Percentiles rank a stretch among this genome's conserved stretches.
These are phyloP conservation scores for Trachelus stipa DNA, from an alignment of 2,888 invertebrate species.

Conservation along the genomic window DNA sequence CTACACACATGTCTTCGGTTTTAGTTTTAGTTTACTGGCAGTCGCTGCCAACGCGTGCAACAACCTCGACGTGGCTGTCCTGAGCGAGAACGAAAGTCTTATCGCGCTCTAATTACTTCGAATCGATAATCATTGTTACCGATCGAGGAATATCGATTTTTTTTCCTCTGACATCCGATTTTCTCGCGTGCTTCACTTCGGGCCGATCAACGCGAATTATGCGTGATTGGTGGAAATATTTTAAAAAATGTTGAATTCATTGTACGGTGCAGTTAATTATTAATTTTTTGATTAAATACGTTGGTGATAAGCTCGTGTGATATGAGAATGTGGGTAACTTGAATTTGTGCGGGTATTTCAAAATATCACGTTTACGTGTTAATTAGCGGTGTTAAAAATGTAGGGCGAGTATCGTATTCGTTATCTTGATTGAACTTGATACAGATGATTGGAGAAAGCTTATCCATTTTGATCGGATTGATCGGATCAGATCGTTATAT, in stretches of 20 bases:
- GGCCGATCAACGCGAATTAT: background rate
- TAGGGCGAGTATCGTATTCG: background rate
- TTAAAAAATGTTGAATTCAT: background rate
- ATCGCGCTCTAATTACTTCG: background rate
- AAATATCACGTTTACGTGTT: background rate
- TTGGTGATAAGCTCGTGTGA: background rate
- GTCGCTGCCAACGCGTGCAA: constrained; percentile 37
- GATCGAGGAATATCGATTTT: background rate
- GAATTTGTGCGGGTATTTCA: background rate
- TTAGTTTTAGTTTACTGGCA: constrained; percentile 61
- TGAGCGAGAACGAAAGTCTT: background rate
- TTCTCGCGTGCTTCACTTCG: too few relatives aligned
- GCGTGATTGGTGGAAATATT: background rate
- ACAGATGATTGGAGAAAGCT: background rate
- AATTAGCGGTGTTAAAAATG: background rate
- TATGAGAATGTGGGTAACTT: background rate
- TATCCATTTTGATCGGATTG: background rate
- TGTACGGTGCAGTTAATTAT: background rate
- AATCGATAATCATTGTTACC: background rate
- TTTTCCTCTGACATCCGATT: background rate
- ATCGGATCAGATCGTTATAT: background rate
- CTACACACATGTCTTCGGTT: constrained; percentile 62
- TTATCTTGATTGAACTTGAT: background rate
- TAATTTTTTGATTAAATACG: background rate
- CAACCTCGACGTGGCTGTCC: constrained; percentile 14